Evolutionary conservation across 1,140 invertebrate species (phyloP), one percentile per base, ranked within the genome.

Genomic region (Conus betulinus): DNA sequence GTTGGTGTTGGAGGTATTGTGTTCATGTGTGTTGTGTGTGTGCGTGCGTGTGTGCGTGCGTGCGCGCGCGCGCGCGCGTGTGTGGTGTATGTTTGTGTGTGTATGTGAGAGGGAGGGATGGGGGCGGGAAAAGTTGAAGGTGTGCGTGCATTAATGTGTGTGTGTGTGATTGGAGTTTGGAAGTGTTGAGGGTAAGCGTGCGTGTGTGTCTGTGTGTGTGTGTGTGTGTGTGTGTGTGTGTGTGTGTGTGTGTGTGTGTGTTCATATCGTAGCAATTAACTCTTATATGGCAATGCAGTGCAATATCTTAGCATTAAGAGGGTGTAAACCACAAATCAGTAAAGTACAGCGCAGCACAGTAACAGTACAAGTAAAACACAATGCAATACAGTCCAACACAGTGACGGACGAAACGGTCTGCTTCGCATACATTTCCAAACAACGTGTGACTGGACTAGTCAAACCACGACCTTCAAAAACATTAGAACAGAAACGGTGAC

Each of bases 21-120:
- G 25, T 78, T 11, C 39, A 25, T 27, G 76, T 78, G n/a, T n/a
- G n/a, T n/a, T n/a, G n/a, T n/a, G n/a, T 60, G 57, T 60, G 57
- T 60, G 57, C 20, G 67, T 71, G 67, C 10, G 20, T 71, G 13
- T 23, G 67, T 71, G 67, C 1, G 67, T 23, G 11, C 1, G 67
- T 71, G 67, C 1, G 11, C 20, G 67, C 23, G 71, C 23, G 71
- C 23, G 71, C 23, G 3, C 1, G 71, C 1, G 71, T n/a, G 71
- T 39, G n/a, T 39, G 76, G 76, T 78, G 76, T 78, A 25, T 78
- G 76, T 78, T 7, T 78, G 76, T 51, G 76, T 78, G 76, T 78
- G 76, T 78, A 25, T 78, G 76, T 51, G 76, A 39, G 39, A 39
- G 39, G 3, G 39, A 39, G 39, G 39, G 39, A 39, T 39, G 39